A percentile compares a stretch with the other conserved stretches of the same genome.
Conservation (phyloP, 2,888 invertebrate species). For the Meloe dianella region DNA sequence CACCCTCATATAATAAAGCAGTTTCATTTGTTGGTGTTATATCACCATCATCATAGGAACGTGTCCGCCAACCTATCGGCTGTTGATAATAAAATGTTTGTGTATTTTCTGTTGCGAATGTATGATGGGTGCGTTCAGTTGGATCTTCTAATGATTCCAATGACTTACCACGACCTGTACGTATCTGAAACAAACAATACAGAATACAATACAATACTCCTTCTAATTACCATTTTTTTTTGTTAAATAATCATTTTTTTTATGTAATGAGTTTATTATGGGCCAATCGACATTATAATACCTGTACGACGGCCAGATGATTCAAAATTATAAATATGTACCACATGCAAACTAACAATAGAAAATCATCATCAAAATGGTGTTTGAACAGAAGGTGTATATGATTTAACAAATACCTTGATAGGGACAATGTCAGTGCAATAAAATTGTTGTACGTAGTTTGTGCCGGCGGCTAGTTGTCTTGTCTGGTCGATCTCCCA, state of each 20-base stretch:
- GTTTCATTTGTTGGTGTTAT: constrained; percentile 87
- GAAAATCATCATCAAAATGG: not conserved
- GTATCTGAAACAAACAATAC: constrained; percentile 65
- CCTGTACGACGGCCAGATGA: constrained; percentile 4
- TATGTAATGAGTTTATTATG: not conserved
- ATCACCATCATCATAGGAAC: constrained; percentile 87
- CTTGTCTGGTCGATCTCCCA: constrained; percentile 72
- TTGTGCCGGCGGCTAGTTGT: constrained; percentile 57
- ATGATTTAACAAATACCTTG: constrained; percentile 55
- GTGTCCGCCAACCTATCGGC: constrained; percentile 60
- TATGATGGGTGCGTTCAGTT: constrained; percentile 68
- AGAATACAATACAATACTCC: not conserved
- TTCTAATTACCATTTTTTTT: not conserved
- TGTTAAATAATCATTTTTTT: not conserved
- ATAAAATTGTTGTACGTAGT: constrained; percentile 57
- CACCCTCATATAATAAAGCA: constrained; percentile 65
- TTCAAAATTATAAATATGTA: not conserved
- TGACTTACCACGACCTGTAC: constrained; percentile 84
- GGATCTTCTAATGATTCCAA: constrained; percentile 85
- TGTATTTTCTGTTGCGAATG: constrained; percentile 66
- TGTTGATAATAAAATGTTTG: constrained; percentile 65
- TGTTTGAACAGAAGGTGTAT: constrained; percentile 14
- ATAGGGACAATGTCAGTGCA: constrained; percentile 65
- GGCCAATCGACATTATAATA: not conserved
- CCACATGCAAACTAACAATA: not conserved